phyloP scores from a whole-genome alignment of 2,888 invertebrate species.

The Ellobium chinense region DNA sequence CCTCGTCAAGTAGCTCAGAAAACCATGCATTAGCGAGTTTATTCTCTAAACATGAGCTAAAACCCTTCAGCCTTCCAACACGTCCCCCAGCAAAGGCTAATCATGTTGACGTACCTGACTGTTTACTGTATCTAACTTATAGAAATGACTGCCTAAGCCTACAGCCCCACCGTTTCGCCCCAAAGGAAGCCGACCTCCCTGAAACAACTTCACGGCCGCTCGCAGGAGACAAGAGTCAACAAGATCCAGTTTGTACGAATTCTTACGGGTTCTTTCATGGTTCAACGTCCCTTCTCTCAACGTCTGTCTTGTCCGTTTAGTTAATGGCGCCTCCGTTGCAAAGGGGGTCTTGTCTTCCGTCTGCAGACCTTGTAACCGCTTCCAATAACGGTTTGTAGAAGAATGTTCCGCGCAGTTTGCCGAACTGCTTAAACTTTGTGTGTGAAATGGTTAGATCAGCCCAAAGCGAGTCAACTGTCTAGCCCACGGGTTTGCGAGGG shows the following conservation, averaged over 20 bases:
- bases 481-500: not conserved
- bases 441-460: not conserved
- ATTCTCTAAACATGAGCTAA: too few relatives aligned
- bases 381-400: not conserved
- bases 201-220: not conserved
- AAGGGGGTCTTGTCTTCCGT: not conserved
- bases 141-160: not conserved
- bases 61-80: too few relatives aligned
- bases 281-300: not conserved
- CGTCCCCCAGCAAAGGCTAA: not conserved
- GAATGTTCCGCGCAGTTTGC: not conserved
- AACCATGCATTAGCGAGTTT: too few relatives aligned
- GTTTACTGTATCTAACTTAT: not conserved
- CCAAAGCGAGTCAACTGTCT: not conserved
- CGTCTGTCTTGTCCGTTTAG: not conserved
- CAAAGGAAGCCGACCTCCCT: not conserved
- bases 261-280: not conserved
- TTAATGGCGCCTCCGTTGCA: not conserved
- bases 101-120: not conserved
- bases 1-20: too few relatives aligned
- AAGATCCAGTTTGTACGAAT: not conserved
- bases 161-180: not conserved
- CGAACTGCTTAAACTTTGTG: slow-evolving; percentile 14
- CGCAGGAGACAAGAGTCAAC: not conserved
- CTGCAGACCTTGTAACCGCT: not conserved